phyloP scores from a whole-genome alignment of 1,140 invertebrate genomes.

The Lithobius niger region DNA sequence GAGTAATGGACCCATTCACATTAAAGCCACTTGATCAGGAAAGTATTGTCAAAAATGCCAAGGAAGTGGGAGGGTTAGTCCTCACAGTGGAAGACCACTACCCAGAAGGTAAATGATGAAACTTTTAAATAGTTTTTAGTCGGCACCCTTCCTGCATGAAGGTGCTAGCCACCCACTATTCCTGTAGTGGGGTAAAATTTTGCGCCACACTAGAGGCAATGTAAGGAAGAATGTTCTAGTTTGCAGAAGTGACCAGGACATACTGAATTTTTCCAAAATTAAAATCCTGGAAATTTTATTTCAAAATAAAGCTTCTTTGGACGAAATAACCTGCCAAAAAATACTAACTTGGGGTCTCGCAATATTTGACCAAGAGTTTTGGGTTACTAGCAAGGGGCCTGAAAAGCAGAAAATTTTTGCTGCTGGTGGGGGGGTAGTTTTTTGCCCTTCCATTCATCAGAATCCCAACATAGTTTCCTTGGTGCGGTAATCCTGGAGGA shows the following conservation, averaged over 20 bases:
- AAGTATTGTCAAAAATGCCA: constrained; percentile 61
- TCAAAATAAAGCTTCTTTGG: too few relatives aligned
- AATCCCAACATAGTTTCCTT: too few relatives aligned
- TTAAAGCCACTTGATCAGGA: constrained; percentile 85
- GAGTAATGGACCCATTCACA: constrained; percentile 88
- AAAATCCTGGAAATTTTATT: neutral
- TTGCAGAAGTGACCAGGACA: neutral
- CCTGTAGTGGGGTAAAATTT: too few relatives aligned
- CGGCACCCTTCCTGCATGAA: constrained; percentile 75
- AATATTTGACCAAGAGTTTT: too few relatives aligned
- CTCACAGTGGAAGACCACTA: constrained; percentile 98
- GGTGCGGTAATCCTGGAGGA: too few relatives aligned
- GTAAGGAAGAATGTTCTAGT: neutral
- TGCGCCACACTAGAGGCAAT: too few relatives aligned
- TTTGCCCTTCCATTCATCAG: too few relatives aligned
- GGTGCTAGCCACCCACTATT: neutral
- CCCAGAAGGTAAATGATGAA: constrained; percentile 50
- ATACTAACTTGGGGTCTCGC: too few relatives aligned
- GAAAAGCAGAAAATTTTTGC: too few relatives aligned
- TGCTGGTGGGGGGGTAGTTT: too few relatives aligned
- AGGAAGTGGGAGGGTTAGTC: constrained; percentile 61
- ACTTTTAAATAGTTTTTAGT: constrained; percentile 16
- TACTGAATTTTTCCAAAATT: neutral
- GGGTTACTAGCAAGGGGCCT: too few relatives aligned
- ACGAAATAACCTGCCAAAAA: too few relatives aligned